Conservation (phyloP, 1,140 invertebrate species). For the Ooceraea biroi region DNA sequence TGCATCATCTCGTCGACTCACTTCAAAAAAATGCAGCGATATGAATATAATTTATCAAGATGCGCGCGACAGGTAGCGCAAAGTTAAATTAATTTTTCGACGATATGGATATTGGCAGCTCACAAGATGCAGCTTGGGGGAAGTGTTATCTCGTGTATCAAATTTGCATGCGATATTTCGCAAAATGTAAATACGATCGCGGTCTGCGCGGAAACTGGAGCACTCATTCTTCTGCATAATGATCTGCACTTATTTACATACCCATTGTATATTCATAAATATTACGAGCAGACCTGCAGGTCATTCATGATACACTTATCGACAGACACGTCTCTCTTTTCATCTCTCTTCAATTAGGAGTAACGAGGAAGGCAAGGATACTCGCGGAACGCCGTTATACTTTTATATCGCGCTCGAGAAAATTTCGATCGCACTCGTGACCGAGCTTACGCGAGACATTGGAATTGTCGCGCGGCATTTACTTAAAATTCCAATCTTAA, state of each 20-base stretch:
- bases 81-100: not conserved
- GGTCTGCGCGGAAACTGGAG: constrained; percentile 27
- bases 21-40: not conserved
- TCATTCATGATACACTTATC: not conserved
- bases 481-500: constrained; percentile 51
- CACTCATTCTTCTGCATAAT: constrained; percentile 44
- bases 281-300: not conserved
- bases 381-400: not conserved
- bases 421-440: not conserved
- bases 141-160: not conserved
- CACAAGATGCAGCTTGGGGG: not conserved
- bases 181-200: constrained; percentile 46
- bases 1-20: not conserved
- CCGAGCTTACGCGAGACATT: constrained; percentile 18
- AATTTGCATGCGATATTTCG: constrained; percentile 2
- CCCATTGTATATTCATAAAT: constrained; percentile 56
- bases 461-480: constrained; percentile 5
- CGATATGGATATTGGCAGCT: constrained; percentile 1
- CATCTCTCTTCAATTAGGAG: constrained; percentile 34
- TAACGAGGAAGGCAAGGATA: constrained; percentile 49
- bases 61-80: not conserved
- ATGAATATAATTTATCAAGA: not conserved
- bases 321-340: not conserved
- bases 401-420: not conserved
- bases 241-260: constrained; percentile 53